phyloP scores from a whole-genome alignment of 2,113 vertebrate genomes.

The Rhabdomys dilectus region DNA sequence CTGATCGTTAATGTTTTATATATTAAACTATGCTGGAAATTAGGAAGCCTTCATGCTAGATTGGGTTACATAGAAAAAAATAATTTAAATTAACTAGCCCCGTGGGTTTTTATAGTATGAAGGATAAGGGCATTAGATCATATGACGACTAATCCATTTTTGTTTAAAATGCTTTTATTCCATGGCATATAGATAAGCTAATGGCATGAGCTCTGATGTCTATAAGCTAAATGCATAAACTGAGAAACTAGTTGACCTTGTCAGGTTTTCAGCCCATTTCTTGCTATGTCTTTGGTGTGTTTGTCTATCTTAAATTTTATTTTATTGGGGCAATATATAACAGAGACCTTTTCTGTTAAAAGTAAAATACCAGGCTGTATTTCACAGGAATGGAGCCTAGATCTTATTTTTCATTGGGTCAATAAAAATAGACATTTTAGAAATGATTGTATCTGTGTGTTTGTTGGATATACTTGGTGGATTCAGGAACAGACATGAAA shows the following conservation, averaged over 20 bases:
- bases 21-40: constrained; percentile 15
- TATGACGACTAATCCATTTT: constrained; percentile 18
- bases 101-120: constrained; percentile 8
- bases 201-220: background rate
- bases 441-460: constrained; percentile 8
- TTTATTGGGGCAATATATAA: background rate
- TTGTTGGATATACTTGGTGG: background rate
- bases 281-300: background rate
- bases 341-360: background rate
- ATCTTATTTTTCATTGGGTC: background rate
- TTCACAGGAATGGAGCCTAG: constrained; percentile 11
- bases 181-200: background rate
- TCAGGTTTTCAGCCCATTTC: background rate
- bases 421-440: constrained; percentile 32
- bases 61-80: background rate
- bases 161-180: constrained; percentile 36
- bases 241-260: constrained; percentile 23
- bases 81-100: background rate
- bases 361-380: background rate
- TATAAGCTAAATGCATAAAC: background rate
- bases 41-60: background rate
- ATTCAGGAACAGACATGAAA: constrained; percentile 38
- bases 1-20: constrained; percentile 36
- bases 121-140: constrained; percentile 18
- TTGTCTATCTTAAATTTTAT: background rate